Conservation (phyloP, 1,140 invertebrate species). For the Diorhabda carinulata region DNA sequence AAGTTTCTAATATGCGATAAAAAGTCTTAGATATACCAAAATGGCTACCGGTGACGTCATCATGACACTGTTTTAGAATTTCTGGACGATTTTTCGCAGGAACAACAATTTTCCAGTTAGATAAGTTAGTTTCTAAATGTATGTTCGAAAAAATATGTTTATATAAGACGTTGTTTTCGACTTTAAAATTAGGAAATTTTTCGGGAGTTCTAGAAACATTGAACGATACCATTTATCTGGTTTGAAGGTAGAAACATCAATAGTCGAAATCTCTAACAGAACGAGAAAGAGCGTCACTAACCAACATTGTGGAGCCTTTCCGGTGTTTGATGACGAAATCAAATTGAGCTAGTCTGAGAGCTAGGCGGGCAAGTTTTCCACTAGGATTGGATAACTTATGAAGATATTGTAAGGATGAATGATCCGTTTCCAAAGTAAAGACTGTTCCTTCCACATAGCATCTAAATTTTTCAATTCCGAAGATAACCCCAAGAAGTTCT, state of each 20-base stretch:
- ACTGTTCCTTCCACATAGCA: constrained; percentile 46
- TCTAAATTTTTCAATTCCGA: constrained; percentile 46
- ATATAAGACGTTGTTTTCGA: constrained; percentile 9
- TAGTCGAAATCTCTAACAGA: background rate
- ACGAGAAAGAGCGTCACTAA: constrained; percentile 20
- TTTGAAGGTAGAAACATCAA: constrained; percentile 9
- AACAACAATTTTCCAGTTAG: constrained; percentile 25
- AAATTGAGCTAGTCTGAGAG: constrained; percentile 24
- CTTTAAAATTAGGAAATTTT: constrained; percentile 10
- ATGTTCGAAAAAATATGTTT: constrained; percentile 6
- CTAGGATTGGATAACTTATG: constrained; percentile 45
- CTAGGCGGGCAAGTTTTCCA: constrained; percentile 48
- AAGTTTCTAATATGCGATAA: background rate
- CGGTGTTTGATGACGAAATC: constrained; percentile 13
- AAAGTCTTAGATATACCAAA: constrained; percentile 21
- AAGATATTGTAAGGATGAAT: constrained; percentile 49
- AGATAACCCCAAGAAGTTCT: constrained; percentile 50
- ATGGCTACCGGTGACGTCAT: constrained; percentile 12
- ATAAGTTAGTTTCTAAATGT: background rate
- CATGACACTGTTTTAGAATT: constrained; percentile 15
- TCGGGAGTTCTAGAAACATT: constrained; percentile 14
- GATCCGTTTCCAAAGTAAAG: constrained; percentile 52
- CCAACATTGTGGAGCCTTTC: constrained; percentile 2
- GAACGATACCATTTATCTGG: constrained; percentile 17
- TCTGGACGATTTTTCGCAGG: constrained; percentile 13